Evolutionary conservation across 2,113 vertebrate species (phyloP), one percentile per base, ranked within the genome.

Genomic region (Datnioides undecimradiatus): DNA sequence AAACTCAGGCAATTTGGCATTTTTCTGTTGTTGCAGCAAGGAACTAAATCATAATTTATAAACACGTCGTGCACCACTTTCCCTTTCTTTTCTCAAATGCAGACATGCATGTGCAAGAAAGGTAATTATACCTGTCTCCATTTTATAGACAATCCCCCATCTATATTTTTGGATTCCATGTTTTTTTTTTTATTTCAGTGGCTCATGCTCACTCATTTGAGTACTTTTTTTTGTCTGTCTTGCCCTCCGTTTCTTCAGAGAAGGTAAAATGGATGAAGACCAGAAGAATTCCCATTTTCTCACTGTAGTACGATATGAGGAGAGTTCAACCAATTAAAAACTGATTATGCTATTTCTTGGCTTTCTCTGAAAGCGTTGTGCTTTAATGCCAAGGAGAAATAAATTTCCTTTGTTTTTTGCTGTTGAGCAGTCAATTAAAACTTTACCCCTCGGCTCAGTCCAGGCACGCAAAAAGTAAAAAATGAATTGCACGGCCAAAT

Each of bases 401-500:
- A 21, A 13, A 29, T 77, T 58, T 34, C 6, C 17, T 78, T 40
- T 74, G 74, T 19, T 71, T 67, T 73, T 81, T 58, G 41, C 29
- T 31, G 36, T 57, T 23, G 9, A 82, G 38, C 55, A 65, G 49
- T 83, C 68, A 75, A 75, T 80, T 80, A 63, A 67, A 46, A 38
- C 16, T n/a, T 67, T 43, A 25, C 70, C 82, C 75, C 29, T 62
- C n/a, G 31, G 74, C 83, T 67, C 62, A 29, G 80, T 64, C 60
- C 70, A 67, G 16, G 36, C 80, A 23, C 49, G 40, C 46, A 33
- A 45, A 64, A 73, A 76, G 62, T 71, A 2, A 77, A 85, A 72
- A 55, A 8, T 55, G 40, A 83, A 72, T 43, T 45, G 41, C 16
- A 48, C 3, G 2, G 59, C 55, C 41, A 76, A 80, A 66, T 70